These are phyloP conservation scores for Gastracanthus pulcherrimus DNA, from an alignment of 2,888 invertebrate genomes.

Conservation along the genomic window DNA sequence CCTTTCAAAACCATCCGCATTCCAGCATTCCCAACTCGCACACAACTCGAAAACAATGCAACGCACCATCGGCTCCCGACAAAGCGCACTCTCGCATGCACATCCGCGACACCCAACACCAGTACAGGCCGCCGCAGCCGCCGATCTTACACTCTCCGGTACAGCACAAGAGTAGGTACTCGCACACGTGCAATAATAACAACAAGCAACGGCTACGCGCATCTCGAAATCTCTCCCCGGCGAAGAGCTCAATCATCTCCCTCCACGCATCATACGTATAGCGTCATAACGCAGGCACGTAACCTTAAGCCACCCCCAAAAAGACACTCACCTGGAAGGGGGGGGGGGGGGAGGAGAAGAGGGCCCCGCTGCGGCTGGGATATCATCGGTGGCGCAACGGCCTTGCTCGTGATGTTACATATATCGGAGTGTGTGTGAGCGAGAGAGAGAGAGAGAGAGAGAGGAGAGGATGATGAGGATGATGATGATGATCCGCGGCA, in stretches of 20 bases:
- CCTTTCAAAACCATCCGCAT: no score
- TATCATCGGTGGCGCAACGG: slow-evolving; percentile 69
- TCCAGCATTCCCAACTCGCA: no score
- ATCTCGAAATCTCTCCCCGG: slow-evolving; percentile 34
- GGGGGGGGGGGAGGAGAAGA: background rate
- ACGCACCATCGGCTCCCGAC: background rate
- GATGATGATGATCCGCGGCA: slow-evolving; percentile 63
- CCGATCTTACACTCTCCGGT: background rate
- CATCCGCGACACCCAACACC: background rate
- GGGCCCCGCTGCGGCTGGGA: background rate
- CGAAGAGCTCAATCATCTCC: slow-evolving; percentile 25
- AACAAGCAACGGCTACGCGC: no score
- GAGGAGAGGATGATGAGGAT: slow-evolving; percentile 35
- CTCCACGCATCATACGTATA: background rate
- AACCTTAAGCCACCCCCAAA: slow-evolving; percentile 48
- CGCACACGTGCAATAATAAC: background rate
- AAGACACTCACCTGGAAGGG: background rate
- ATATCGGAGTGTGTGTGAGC: slow-evolving; percentile 66
- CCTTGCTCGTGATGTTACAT: slow-evolving; percentile 75
- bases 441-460: slow-evolving; percentile 44
- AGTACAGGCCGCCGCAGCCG: no score
- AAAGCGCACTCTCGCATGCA: background rate
- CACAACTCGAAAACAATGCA: no score
- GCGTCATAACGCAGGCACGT: slow-evolving; percentile 37
- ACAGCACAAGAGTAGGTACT: background rate